Base-by-base conservation (phyloP, 2,113 vertebrate genomes). In the Lophochroa leadbeateri region DNA sequence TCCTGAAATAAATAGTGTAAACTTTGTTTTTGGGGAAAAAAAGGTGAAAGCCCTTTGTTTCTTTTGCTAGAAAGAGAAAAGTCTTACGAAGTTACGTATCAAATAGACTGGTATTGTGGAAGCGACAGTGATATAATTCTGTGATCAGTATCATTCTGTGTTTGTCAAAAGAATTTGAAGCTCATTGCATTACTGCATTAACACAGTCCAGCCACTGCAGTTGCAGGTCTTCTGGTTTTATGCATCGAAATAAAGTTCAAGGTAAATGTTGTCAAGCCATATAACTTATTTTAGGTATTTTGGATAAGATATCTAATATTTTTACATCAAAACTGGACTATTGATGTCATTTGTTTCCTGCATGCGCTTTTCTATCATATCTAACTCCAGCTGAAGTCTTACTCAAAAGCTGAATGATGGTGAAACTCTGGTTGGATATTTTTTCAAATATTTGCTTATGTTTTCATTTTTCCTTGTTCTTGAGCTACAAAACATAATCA, bases 401-500 rank as follows among this genome's bases (percentile, higher is more conserved):
- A 31, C 28, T 79, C 33, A 41, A 44, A 90, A 68, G 10, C 24
- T 57, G 72, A 71, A 39, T 31, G 7, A 65, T 31, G 20, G n/a
- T 31, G 23, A 68, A 91, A 69, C 7, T 78, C 29, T 47, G 11
- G 7, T 23, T 87, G 27, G 19, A 9, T 61, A 57, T 52, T 23
- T 27, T 49, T 89, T 94, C 58, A 17, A 76, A 75, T 82, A 72
- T 82, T 91, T 86, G 16, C 57, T 86, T 75, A 46, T 75, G 33
- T 79, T 84, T 84, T 82, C 11, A 12, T 55, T 86, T 82, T 79
- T 46, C 15, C 31, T 80, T 41, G 46, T 82, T 80, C 57, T 69
- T 75, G 80, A 83, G 41, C 57, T 87, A 9, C 57, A 69, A 86
- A 92, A 82, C 84, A 53, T 65, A 69, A 64, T 89, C 61, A 87